Evolutionary conservation across 37 sponge, comb jelly and placozoan species (phyloP), one percentile per base, ranked within the genome.

Genomic region (Cliona cf. orientalis): DNA sequence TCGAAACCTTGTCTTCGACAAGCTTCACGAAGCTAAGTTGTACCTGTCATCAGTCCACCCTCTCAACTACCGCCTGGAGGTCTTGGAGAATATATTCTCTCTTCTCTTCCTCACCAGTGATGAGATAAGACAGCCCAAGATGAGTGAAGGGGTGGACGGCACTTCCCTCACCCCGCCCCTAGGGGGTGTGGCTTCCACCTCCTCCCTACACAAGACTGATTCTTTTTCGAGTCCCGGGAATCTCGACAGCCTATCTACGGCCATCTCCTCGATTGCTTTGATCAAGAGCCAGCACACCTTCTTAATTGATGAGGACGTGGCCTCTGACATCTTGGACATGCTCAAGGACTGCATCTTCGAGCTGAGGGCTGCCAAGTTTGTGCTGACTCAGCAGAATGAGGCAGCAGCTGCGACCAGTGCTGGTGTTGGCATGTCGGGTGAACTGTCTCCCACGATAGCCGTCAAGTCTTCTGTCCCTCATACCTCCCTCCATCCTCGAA

Each of bases 21-120:
- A 32, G 42, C 60, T 97, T 3, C 85, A 94, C 55, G 66, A 89
- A 55, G 95, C 90, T 17, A 91, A 84, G 76, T 40, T 75, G 33
- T 84, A 76, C 73, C 29, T 97, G 43, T 75, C 86, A 19, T 67
- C 42, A 3, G 35, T 94, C 7, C 65, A 67, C 11, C 95, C 97
- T 26, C 86, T 89, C 55, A 78, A 76, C 74, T 97, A 74, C 39
- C 90, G 92, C 4, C 80, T 97, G n/a, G 97, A 97, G 62, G 76
- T 97, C 17, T 59, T 97, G 71, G 97, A 97, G 79, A 84, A 97
- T 71, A 89, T 97, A 3, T 97, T 95, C 56, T 94, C 97, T 26
- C 85, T 97, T 3, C 71, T 97, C 4, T 91, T 97, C 44, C 82
- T 97, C 42, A 81, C 88, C 23, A 68, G 85, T 69, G 85, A 80